These are phyloP conservation scores for Chitala chitala DNA, from an alignment of 2,113 vertebrate genomes.

Conservation along the genomic window DNA sequence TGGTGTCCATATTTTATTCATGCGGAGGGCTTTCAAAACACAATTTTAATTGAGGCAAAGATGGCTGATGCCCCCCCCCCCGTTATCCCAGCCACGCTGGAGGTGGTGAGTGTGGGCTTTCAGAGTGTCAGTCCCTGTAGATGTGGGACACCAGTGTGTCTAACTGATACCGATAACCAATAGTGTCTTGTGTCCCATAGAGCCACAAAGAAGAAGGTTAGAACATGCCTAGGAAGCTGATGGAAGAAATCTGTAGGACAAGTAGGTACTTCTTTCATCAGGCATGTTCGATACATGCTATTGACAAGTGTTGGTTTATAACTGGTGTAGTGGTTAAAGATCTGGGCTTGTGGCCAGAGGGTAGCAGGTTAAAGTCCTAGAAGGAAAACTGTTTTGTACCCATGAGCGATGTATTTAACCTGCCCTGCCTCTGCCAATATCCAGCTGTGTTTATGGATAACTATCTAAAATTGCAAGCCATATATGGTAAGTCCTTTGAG, in stretches of 20 bases:
- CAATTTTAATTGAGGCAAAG: constrained; percentile 38
- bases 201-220: not conserved
- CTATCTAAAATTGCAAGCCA: no score
- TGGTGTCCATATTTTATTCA: constrained; percentile 51
- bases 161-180: constrained; percentile 13
- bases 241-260: not conserved
- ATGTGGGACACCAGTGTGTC: not conserved
- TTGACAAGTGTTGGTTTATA: not conserved
- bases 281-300: not conserved
- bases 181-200: not conserved
- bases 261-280: not conserved
- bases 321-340: not conserved
- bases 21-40: constrained; percentile 40
- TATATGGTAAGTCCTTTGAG: no score
- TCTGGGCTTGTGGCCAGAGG: not conserved
- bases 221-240: not conserved
- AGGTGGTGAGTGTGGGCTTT: not conserved
- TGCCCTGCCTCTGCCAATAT: not conserved
- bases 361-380: not conserved
- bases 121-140: not conserved
- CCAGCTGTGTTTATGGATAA: not conserved
- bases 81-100: constrained; percentile 1
- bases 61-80: constrained; percentile 18
- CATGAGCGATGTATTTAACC: not conserved
- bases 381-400: not conserved